A percentile compares a stretch with the other conserved stretches of the same genome.
Conservation (phyloP, 2,113 vertebrate genomes). For the Strix aluco region DNA sequence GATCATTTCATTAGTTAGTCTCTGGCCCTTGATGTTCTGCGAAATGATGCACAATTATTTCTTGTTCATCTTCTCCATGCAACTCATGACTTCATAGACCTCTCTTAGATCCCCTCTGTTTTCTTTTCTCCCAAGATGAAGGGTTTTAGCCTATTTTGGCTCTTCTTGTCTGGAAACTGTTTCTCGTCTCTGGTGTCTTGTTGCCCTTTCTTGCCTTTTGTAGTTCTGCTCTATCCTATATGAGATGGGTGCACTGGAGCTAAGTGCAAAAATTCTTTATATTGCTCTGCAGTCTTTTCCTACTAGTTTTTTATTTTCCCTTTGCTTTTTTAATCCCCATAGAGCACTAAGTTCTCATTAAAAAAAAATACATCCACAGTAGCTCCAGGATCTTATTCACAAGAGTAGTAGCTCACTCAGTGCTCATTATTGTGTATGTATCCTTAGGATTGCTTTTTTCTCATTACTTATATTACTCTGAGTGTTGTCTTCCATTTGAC, state of each 20-base stretch:
- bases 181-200: neutral
- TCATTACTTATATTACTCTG: neutral
- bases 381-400: neutral
- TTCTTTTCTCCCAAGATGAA: neutral
- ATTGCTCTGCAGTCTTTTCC: neutral
- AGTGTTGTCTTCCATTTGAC: neutral
- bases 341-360: neutral
- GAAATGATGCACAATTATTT: neutral
- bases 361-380: neutral
- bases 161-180: neutral
- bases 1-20: neutral
- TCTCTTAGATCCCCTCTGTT: neutral
- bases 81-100: neutral
- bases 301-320: neutral
- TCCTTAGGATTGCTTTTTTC: neutral
- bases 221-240: neutral
- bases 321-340: neutral
- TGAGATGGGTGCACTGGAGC: neutral
- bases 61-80: neutral
- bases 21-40: neutral
- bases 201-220: neutral
- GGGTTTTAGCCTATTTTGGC: neutral
- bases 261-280: neutral
- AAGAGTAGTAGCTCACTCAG: neutral
- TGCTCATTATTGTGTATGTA: neutral